Percentiles rank a stretch among this genome's conserved stretches.
Conservation (phyloP, 2,113 vertebrate genomes). For the Oreochromis aureus region DNA sequence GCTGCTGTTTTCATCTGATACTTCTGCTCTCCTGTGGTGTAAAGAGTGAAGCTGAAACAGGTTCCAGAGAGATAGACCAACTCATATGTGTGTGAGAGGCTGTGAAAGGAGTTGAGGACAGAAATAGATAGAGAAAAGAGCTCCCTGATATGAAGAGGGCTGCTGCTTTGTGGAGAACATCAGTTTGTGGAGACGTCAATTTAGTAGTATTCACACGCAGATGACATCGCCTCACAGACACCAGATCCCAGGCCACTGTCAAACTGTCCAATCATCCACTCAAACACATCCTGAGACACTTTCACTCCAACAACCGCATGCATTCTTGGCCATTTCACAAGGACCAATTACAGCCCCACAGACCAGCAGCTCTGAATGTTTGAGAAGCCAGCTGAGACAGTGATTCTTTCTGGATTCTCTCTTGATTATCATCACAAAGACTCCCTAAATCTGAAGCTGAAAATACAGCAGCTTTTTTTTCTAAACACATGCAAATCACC, state of each 20-base stretch:
- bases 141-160: background rate
- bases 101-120: background rate
- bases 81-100: background rate
- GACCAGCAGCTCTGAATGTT: slow-evolving; percentile 31
- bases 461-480: background rate
- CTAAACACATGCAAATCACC: background rate
- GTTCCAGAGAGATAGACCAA: background rate
- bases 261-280: slow-evolving; percentile 16
- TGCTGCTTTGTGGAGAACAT: background rate
- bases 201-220: background rate
- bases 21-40: background rate
- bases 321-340: slow-evolving; percentile 50
- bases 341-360: slow-evolving; percentile 24
- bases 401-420: background rate
- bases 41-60: background rate
- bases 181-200: background rate
- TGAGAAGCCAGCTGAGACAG: background rate
- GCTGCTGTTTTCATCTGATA: background rate
- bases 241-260: background rate
- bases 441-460: background rate
- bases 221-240: background rate
- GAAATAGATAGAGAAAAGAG: background rate
- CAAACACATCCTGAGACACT: slow-evolving; percentile 28
- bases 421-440: slow-evolving; percentile 33
- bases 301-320: slow-evolving; percentile 14